Evolutionary conservation across 2,888 invertebrate species (phyloP).

Genomic region (Pachliopta kotzebuea): DNA sequence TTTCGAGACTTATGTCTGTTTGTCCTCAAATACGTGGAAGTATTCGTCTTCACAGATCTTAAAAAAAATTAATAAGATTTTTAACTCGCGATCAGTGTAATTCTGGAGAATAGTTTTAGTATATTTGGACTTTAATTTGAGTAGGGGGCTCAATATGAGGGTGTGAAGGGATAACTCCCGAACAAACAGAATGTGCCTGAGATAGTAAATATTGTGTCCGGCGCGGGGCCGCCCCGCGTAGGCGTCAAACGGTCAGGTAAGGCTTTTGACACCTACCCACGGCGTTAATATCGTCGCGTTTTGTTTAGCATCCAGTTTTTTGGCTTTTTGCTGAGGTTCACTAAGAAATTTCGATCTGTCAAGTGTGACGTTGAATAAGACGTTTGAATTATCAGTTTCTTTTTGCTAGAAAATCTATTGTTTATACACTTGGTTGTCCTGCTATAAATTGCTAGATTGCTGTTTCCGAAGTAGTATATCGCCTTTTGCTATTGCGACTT

Average conservation of each 20-base stretch:
- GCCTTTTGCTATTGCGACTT: no score
- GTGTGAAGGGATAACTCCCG: conserved; percentile 77
- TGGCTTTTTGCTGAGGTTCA: conserved; percentile 56
- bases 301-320: conserved; percentile 69
- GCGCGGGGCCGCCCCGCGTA: conserved; percentile 55
- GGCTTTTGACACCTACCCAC: conserved; percentile 78
- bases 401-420: neutral
- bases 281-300: conserved; percentile 72
- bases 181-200: conserved; percentile 67
- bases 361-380: conserved; percentile 51
- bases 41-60: neutral
- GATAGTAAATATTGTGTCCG: conserved; percentile 60
- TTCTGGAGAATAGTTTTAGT: conserved; percentile 49
- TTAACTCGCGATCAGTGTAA: conserved; percentile 46
- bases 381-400: conserved; percentile 36
- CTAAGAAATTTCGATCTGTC: conserved; percentile 44
- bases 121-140: conserved; percentile 68
- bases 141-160: conserved; percentile 59
- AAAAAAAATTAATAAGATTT: conserved; percentile 20
- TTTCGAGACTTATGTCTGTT: conserved; percentile 1
- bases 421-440: neutral
- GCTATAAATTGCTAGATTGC: neutral
- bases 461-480: no score
- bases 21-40: neutral
- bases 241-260: conserved; percentile 73